Percentiles rank a stretch among this genome's conserved stretches.
phyloP scores from a whole-genome alignment of 2,113 vertebrate species.

The Oceanites oceanicus region DNA sequence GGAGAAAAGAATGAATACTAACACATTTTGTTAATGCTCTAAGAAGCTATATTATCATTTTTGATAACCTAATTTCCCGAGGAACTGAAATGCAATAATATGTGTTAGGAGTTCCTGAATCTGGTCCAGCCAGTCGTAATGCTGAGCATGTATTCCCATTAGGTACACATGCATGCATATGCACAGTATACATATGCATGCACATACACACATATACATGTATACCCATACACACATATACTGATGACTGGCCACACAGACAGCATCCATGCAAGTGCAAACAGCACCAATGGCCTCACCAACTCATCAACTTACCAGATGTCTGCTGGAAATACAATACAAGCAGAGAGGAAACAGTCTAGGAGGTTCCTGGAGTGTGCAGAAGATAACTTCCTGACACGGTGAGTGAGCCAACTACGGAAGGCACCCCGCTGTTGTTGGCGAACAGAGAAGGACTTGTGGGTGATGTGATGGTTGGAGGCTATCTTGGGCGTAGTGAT shows the following conservation, averaged over 20 bases:
- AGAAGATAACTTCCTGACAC: background rate
- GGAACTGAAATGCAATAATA: background rate
- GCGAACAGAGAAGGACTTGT: background rate
- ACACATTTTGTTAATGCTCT: background rate
- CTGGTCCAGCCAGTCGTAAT: background rate
- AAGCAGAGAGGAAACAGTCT: background rate
- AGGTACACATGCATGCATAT: background rate
- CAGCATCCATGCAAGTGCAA: background rate
- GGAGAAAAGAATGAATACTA: background rate
- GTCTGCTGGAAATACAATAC: background rate
- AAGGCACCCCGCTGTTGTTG: background rate
- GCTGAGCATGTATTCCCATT: background rate
- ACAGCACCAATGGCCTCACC: background rate
- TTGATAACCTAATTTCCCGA: background rate
- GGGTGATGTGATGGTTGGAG: background rate
- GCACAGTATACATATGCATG: background rate
- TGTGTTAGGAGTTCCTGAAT: background rate
- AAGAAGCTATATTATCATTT: background rate
- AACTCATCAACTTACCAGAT: background rate
- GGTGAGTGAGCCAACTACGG: too few relatives aligned
- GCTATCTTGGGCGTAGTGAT: rapidly evolving
- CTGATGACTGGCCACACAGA: background rate
- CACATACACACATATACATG: too few relatives aligned
- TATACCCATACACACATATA: background rate
- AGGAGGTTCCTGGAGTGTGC: background rate